A percentile compares a stretch with the other conserved stretches of the same genome.
These are phyloP conservation scores for Hipparchia semele DNA, from an alignment of 2,888 invertebrate genomes.

Conservation along the genomic window DNA sequence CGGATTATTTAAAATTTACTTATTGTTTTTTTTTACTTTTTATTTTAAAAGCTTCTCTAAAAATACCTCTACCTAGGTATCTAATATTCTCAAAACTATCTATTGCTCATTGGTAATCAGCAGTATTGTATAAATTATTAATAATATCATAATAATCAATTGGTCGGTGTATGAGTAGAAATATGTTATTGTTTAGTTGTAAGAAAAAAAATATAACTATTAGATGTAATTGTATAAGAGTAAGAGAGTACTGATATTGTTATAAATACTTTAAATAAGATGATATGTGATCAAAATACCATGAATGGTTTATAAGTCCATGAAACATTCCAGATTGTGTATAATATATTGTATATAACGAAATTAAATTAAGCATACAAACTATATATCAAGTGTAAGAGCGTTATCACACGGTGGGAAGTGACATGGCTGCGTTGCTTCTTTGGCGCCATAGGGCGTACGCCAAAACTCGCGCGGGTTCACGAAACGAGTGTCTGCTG, in stretches of 20 bases:
- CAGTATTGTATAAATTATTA: constrained; percentile 65
- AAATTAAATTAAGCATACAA: constrained; percentile 47
- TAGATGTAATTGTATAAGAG: constrained; percentile 57
- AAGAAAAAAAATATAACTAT: constrained; percentile 44
- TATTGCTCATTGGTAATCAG: constrained; percentile 64
- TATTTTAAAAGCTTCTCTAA: neutral
- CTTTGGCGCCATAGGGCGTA: too few relatives aligned
- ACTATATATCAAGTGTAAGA: constrained; percentile 33
- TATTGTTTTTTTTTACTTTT: too few relatives aligned
- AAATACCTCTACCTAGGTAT: neutral
- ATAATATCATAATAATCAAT: constrained; percentile 57
- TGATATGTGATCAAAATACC: constrained; percentile 51
- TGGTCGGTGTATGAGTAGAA: constrained; percentile 59
- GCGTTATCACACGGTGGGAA: too few relatives aligned
- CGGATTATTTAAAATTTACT: too few relatives aligned
- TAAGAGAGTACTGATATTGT: constrained; percentile 79
- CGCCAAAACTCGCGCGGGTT: too few relatives aligned
- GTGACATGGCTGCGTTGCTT: too few relatives aligned
- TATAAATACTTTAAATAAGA: constrained; percentile 52
- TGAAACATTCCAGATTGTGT: constrained; percentile 75
- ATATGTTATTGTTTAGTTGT: constrained; percentile 45
- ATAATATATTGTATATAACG: constrained; percentile 70
- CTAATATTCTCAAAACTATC: constrained; percentile 22
- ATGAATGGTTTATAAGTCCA: constrained; percentile 71
- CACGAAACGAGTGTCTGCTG: too few relatives aligned